Percentiles rank a stretch among this genome's conserved stretches.
Conservation (phyloP, 1,140 invertebrate genomes). For the Papilio polyxenes region DNA sequence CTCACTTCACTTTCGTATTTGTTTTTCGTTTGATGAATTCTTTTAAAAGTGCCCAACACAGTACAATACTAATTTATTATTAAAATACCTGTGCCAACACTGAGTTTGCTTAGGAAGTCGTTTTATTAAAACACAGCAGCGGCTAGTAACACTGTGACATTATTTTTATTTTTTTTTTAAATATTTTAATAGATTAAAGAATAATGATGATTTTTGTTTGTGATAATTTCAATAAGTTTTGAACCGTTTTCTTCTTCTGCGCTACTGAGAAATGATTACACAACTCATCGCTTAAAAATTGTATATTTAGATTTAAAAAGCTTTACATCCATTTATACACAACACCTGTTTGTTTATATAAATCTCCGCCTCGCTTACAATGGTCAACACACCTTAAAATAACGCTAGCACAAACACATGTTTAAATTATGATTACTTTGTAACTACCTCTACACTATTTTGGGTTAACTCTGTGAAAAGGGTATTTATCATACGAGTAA, state of each 20-base stretch:
- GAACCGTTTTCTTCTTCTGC: too few relatives aligned
- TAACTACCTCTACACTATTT: neutral
- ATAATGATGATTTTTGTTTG: too few relatives aligned
- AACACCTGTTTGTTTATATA: neutral
- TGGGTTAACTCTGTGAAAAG: conserved; percentile 4
- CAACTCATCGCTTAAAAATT: too few relatives aligned
- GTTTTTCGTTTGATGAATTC: conserved; percentile 11
- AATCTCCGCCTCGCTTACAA: neutral
- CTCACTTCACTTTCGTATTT: neutral
- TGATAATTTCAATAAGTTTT: too few relatives aligned
- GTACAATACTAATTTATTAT: conserved; percentile 2
- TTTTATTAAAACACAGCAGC: neutral
- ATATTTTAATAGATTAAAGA: too few relatives aligned
- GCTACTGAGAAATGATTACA: too few relatives aligned
- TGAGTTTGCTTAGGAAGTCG: neutral
- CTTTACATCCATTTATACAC: neutral
- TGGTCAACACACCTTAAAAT: neutral
- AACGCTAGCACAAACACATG: neutral
- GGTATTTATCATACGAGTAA: neutral
- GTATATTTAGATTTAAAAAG: neutral
- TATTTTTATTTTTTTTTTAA: neutral
- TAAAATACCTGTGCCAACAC: conserved; percentile 4
- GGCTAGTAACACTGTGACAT: neutral
- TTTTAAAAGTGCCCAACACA: neutral
- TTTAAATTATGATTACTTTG: conserved; percentile 10